Evolutionary conservation across 2,888 invertebrate genomes (phyloP).

Genomic region (Caenorhabditis sp.): DNA sequence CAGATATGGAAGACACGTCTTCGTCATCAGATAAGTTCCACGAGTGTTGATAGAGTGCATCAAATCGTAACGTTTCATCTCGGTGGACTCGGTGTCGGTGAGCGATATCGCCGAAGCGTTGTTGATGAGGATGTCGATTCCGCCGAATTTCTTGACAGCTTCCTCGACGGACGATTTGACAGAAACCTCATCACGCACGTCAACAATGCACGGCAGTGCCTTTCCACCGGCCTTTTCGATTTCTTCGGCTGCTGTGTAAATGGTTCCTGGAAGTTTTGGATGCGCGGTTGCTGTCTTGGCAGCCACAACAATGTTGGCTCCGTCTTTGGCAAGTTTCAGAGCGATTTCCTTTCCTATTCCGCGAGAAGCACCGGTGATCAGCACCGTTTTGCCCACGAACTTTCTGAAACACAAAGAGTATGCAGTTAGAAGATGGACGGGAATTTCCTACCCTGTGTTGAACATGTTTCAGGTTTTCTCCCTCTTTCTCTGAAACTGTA

Average conservation of each 20-base stretch:
- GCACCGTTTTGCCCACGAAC: slow-evolving; percentile 68
- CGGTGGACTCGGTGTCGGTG: slow-evolving; percentile 87
- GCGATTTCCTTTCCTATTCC: slow-evolving; percentile 75
- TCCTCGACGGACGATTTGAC: slow-evolving; percentile 84
- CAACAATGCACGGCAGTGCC: slow-evolving; percentile 88
- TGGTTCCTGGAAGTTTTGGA: slow-evolving; percentile 94
- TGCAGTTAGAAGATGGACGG: background rate
- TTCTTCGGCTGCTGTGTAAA: slow-evolving; percentile 93
- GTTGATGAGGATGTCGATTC: slow-evolving; percentile 94
- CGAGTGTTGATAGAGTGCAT: slow-evolving; percentile 96
- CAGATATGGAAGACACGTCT: slow-evolving; percentile 92
- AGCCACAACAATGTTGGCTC: slow-evolving; percentile 93
- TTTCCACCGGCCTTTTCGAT: slow-evolving; percentile 85
- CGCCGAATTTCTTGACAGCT: slow-evolving; percentile 76
- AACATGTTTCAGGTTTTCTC: slow-evolving; percentile 31
- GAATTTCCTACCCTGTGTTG: slow-evolving; percentile 50
- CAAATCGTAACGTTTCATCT: slow-evolving; percentile 97
- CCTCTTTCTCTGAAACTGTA: background rate
- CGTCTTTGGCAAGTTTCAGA: slow-evolving; percentile 86
- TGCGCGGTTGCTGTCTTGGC: slow-evolving; percentile 94
- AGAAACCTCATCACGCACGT: slow-evolving; percentile 91
- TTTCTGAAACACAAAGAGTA: slow-evolving; percentile 63
- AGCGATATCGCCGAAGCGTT: slow-evolving; percentile 94
- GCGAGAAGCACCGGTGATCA: slow-evolving; percentile 74
- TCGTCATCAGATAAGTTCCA: slow-evolving; percentile 96